Base-by-base conservation (phyloP, 2,113 vertebrate species). In the Tautogolabrus adspersus region DNA sequence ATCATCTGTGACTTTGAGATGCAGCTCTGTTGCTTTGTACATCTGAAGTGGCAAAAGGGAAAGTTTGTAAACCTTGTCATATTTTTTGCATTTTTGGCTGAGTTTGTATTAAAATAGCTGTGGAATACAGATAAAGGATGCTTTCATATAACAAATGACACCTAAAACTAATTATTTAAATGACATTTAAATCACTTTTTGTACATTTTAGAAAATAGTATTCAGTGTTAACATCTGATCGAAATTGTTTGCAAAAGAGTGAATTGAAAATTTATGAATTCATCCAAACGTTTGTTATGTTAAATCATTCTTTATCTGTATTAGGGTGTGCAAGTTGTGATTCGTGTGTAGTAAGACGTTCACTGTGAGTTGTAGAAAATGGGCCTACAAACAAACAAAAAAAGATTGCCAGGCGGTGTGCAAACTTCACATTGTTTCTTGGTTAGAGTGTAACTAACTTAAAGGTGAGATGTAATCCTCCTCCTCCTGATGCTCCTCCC, bases 11-110 rank as follows among this genome's bases (percentile, higher is more conserved):
- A 84, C 56, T 70, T n/a, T 38, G 56, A 83, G 75, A 79, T 84
- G 78, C 40, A 84, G 80, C 55, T 80, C 23, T 70, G 44, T 83
- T 77, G 66, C 65, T 74, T 79, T 84, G 74, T 77, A 80, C 76
- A 67, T 87, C 71, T 83, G 55, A 81, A 85, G 83, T 83, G 81
- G 83, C 80, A 87, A 89, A 87, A 88, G 88, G 79, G 73, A 85
- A 86, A 86, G 68, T 87, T 85, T 90, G 82, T 91, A 87, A 91
- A 91, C 85, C 71, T 90, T 61, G 40, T 68, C 6, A 74, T 87
- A 63, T 90, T 88, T 91, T 91, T 87, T 91, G 79, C 83, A 82
- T 89, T 90, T 89, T 91, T 90, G 85, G 77, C 85, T 87, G 79
- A 83, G 65, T 87, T 87, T 86, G 75, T 93, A 89, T 79, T 88